These are phyloP conservation scores for Odontocolon sp. DNA, from an alignment of 2,888 invertebrate species.

Conservation along the genomic window DNA sequence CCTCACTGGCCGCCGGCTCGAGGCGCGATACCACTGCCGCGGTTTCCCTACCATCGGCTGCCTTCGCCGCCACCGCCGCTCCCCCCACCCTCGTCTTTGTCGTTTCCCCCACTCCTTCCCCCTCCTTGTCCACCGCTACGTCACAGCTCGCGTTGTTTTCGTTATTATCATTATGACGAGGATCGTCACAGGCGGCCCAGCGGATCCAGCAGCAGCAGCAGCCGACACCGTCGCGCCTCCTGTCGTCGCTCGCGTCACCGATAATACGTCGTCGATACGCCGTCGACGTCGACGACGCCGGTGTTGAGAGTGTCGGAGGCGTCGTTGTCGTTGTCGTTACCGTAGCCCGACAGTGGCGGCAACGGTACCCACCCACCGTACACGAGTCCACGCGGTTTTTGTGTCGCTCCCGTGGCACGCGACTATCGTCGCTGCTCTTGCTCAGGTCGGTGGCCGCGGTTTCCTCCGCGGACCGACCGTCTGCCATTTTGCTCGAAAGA, in stretches of 20 bases:
- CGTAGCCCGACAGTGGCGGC: constrained; percentile 49
- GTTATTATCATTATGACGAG: constrained; percentile 52
- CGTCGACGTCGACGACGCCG: constrained; percentile 30
- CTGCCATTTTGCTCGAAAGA: constrained; percentile 88
- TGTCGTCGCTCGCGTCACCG: constrained; percentile 61
- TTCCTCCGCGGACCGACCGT: constrained; percentile 87
- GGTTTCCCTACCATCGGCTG: constrained; percentile 10
- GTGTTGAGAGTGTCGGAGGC: background rate
- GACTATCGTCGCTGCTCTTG: constrained; percentile 64
- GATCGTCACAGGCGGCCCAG: constrained; percentile 49
- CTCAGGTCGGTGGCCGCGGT: constrained; percentile 84
- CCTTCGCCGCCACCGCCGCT: background rate
- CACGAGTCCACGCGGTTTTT: constrained; percentile 67
- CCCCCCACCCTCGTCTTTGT: constrained; percentile 1
- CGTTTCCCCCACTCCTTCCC: constrained; percentile 8
- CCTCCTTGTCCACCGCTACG: constrained; percentile 16
- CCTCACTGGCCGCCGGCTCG: constrained; percentile 61
- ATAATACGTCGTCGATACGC: constrained; percentile 49
- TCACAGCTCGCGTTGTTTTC: constrained; percentile 55
- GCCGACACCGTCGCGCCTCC: constrained; percentile 53
- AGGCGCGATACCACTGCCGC: constrained; percentile 58
- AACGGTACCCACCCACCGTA: constrained; percentile 55
- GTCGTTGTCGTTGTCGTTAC: constrained; percentile 20
- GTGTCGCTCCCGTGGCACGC: constrained; percentile 72
- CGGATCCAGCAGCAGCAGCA: constrained; percentile 25